Evolutionary conservation across 2,113 vertebrate genomes (phyloP), one percentile per base, ranked within the genome.

Genomic region (Hemiprocne comata): DNA sequence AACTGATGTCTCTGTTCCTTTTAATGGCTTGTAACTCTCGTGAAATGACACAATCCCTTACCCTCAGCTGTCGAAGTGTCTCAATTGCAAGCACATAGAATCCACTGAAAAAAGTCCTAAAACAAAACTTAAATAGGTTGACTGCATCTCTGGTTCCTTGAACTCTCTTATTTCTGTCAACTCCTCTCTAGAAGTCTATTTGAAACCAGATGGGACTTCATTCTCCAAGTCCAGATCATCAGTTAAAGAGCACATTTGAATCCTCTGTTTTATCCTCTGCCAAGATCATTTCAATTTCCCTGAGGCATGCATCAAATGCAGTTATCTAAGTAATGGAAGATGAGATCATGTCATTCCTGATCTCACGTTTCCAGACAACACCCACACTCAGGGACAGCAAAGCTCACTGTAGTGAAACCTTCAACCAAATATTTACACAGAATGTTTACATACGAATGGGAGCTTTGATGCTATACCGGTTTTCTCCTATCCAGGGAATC

Each of bases 151-250:
- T 91, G 92, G 81, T 89, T 93, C 67, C 95, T 97, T 95, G 90
- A 96, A 95, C 82, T 87, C 71, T 81, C 40, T 92, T 85, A 95
- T 96, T 95, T 95, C 94, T 95, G 93, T 95, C 94, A 94, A 62
- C 92, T 90, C 72, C 93, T 97, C 94, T 96, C 93, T 95, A 91
- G 93, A 94, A 97, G 96, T 96, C 97, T 96, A 97, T 95, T 90
- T 96, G 89, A 95, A 97, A 93, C 95, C 96, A 97, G 85, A 91
- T 80, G 95, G 93, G 94, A 95, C 93, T 94, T 86, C 62, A 93
- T 94, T 93, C 94, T 95, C 82, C 83, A 95, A 96, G 91, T 96
- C 96, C 93, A 95, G 95, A 95, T 95, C 94, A 91, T 87, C 94
- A 93, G 85, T 87, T 95, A 96, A 96, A 96, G 95, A 94, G 85